phyloP scores from a whole-genome alignment of 2,888 invertebrate genomes.

The Lycocerus yunnanus region DNA sequence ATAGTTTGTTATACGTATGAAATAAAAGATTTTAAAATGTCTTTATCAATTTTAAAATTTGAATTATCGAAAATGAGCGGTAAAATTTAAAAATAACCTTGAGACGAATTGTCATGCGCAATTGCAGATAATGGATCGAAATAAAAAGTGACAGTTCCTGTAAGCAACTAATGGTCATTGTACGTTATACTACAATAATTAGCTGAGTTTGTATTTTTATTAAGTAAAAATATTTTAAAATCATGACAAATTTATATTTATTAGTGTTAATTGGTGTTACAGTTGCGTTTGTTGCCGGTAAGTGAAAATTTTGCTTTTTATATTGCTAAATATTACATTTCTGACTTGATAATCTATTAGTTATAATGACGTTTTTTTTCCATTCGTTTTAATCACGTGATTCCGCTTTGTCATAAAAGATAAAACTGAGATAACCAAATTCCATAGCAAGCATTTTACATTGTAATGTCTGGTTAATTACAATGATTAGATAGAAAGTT shows the following conservation, averaged over 20 bases:
- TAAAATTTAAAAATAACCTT: background rate
- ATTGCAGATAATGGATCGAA: background rate
- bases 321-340: background rate
- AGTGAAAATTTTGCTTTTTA: background rate
- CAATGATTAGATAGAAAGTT: background rate
- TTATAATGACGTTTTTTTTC: background rate
- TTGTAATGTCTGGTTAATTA: background rate
- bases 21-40: background rate
- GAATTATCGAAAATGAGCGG: background rate
- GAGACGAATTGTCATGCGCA: background rate
- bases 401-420: background rate
- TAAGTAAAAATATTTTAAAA: background rate
- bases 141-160: background rate
- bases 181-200: background rate
- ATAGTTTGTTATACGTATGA: background rate
- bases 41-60: background rate
- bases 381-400: background rate
- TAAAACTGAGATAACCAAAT: background rate
- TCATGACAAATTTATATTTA: background rate
- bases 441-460: background rate
- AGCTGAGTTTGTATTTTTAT: background rate
- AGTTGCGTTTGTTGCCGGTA: background rate
- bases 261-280: background rate
- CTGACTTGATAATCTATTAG: background rate
- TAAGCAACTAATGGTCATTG: background rate